A percentile compares a stretch with the other conserved stretches of the same genome.
phyloP scores from a whole-genome alignment of 2,113 vertebrate species.

The Ceyx margarethae region DNA sequence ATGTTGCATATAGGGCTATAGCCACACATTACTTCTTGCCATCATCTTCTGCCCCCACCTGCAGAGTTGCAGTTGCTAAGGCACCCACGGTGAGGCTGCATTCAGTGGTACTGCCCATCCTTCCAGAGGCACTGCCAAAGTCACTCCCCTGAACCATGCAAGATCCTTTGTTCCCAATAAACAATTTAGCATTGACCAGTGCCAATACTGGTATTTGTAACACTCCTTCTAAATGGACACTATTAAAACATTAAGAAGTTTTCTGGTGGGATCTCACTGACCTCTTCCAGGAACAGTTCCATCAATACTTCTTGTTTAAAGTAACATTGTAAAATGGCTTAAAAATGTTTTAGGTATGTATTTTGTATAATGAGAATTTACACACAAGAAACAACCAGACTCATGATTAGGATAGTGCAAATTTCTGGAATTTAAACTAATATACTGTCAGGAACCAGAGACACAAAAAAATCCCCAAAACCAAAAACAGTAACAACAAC shows the following conservation, averaged over 20 bases:
- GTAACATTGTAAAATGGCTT: neutral
- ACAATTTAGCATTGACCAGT: neutral
- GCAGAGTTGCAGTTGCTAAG: neutral
- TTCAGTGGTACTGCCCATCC: neutral
- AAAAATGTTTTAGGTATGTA: neutral
- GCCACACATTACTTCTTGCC: neutral
- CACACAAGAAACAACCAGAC: neutral
- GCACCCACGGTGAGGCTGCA: accelerated
- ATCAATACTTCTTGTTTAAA: neutral
- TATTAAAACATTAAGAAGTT: neutral
- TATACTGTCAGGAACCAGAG: neutral
- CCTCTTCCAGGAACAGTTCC: neutral
- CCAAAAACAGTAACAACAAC: no score
- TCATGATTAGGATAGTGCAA: neutral
- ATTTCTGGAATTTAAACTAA: neutral
- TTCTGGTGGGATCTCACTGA: neutral
- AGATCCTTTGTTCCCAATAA: neutral
- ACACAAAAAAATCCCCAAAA: neutral
- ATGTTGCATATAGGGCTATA: neutral
- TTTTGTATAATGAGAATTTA: neutral
- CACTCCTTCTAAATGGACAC: neutral
- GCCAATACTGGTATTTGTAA: neutral
- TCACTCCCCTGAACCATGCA: neutral
- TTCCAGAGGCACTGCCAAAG: neutral
- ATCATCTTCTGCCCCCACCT: accelerated